Conservation (phyloP, 2,113 vertebrate species). For the Stegostoma tigrinum region DNA sequence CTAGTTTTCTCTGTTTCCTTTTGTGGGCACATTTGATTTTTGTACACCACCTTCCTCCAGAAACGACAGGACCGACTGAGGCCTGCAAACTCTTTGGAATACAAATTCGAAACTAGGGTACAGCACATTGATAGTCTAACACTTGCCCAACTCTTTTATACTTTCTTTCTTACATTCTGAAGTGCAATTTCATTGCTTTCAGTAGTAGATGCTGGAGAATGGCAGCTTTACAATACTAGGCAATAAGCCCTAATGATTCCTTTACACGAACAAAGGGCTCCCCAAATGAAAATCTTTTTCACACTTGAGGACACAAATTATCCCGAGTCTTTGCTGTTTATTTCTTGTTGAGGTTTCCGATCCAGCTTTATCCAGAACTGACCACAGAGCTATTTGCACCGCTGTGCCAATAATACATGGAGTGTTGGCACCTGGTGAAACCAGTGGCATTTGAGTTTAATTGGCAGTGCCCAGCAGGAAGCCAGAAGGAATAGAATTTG, state of each 20-base stretch:
- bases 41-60: not conserved
- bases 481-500: constrained; percentile 3
- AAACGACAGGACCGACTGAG: not conserved
- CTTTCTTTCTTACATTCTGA: not conserved
- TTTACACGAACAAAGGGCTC: not conserved
- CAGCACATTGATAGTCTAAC: not conserved
- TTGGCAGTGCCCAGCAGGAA: not conserved
- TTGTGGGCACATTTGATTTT: not conserved
- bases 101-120: not conserved
- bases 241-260: not conserved
- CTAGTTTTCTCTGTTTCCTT: not conserved
- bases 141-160: not conserved
- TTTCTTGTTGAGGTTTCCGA: not conserved
- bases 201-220: not conserved
- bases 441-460: constrained; percentile 5
- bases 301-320: not conserved
- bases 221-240: not conserved
- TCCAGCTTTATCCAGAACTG: not conserved
- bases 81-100: not conserved
- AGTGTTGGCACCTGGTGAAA: not conserved
- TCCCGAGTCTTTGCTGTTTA: not conserved
- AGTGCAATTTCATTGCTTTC: not conserved
- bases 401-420: not conserved
- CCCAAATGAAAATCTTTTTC: not conserved
- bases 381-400: not conserved